These are phyloP conservation scores for Ornithoptera priamus DNA, from an alignment of 2,888 invertebrate species.

Conservation along the genomic window DNA sequence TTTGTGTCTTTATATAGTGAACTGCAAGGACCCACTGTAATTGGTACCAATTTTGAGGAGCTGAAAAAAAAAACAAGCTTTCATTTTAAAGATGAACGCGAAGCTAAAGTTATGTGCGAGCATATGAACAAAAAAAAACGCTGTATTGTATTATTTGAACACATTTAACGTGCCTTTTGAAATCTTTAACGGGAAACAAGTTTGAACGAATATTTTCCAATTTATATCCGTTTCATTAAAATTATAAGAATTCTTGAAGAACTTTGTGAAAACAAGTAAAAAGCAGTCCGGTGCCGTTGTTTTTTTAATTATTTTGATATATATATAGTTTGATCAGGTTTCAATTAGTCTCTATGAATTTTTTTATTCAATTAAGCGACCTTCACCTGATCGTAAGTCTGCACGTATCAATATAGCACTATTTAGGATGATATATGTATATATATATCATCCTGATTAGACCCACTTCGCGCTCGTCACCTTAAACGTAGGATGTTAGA, in stretches of 20 bases:
- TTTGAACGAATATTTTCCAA: constrained; percentile 6
- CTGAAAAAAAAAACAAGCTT: constrained; percentile 8
- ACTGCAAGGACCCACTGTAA: constrained; percentile 8
- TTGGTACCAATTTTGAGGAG: constrained; percentile 20
- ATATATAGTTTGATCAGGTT: background rate
- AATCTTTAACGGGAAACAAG: constrained; percentile 19
- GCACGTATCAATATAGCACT: too few relatives aligned
- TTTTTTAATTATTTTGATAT: background rate
- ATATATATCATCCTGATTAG: too few relatives aligned
- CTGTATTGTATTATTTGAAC: constrained; percentile 21
- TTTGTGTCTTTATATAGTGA: constrained; percentile 16
- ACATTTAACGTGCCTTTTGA: constrained; percentile 9
- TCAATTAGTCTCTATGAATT: too few relatives aligned
- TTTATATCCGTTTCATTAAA: constrained; percentile 12
- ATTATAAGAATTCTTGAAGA: background rate
- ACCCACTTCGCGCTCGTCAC: too few relatives aligned
- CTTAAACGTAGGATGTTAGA: too few relatives aligned
- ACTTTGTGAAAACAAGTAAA: background rate
- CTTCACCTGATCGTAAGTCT: too few relatives aligned
- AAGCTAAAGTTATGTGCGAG: constrained; percentile 12
- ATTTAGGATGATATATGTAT: too few relatives aligned
- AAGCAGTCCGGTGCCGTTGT: background rate
- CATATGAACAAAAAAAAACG: constrained; percentile 10
- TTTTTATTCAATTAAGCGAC: too few relatives aligned
- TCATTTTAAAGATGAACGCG: constrained; percentile 11